A percentile compares a stretch with the other conserved stretches of the same genome.
Conservation (phyloP, 2,797 vertebrate genomes). For the Fratercula arctica region DNA sequence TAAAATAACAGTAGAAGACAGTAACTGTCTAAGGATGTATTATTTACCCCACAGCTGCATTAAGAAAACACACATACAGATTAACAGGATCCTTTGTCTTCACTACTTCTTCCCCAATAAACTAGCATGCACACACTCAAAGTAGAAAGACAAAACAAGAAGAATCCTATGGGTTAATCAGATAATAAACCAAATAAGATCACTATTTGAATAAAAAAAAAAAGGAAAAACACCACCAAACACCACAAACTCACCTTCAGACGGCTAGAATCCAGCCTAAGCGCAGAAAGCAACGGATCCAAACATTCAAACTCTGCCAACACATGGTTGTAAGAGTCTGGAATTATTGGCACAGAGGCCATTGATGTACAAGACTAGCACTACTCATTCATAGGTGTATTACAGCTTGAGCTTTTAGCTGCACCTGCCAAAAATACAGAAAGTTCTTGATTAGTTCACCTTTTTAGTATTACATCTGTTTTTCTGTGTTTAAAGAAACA, state of each 20-base stretch:
- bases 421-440: constrained; percentile 33
- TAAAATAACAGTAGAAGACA: background rate
- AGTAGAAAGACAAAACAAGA: background rate
- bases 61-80: background rate
- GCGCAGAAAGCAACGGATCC: constrained; percentile 88
- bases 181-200: background rate
- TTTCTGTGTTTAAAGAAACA: background rate
- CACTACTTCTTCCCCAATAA: background rate
- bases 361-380: constrained; percentile 60
- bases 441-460: background rate
- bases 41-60: background rate
- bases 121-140: background rate
- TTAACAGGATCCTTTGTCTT: background rate
- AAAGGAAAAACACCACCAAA: background rate
- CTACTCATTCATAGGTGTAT: background rate
- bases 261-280: constrained; percentile 92
- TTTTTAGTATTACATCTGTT: background rate
- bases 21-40: background rate
- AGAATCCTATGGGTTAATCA: background rate
- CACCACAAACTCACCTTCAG: constrained; percentile 83
- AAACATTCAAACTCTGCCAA: constrained; percentile 92
- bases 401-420: background rate
- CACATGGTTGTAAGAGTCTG: constrained; percentile 87
- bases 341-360: constrained; percentile 79
- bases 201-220: background rate